These are phyloP conservation scores for Clytia hemisphaerica DNA, from an alignment of 30 jellyfish, hydroid and myxozoan species.

Conservation along the genomic window DNA sequence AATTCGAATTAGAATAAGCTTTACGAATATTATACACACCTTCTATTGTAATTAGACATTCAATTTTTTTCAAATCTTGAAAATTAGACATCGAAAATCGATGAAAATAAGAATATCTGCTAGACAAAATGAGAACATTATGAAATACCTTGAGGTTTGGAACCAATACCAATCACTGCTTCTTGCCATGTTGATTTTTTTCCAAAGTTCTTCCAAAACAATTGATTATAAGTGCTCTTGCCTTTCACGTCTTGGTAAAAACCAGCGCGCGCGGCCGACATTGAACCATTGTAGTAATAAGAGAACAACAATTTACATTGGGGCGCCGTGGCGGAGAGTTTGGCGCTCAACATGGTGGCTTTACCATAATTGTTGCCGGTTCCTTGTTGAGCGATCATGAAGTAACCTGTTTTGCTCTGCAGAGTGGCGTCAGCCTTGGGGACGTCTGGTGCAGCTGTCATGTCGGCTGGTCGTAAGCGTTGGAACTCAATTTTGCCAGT, in stretches of 20 bases:
- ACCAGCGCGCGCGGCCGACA: conserved; percentile 30
- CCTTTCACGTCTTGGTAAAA: conserved; percentile 26
- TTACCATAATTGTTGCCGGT: conserved; percentile 6
- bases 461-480: conserved; percentile 48
- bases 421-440: too few species aligned
- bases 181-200: conserved; percentile 55
- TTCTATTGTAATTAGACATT: too few species aligned
- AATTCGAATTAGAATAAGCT: neutral
- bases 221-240: conserved; percentile 19
- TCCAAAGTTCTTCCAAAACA: conserved; percentile 16
- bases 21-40: neutral
- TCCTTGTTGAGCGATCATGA: conserved; percentile 17
- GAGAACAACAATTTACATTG: conserved; percentile 56
- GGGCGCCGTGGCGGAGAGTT: conserved; percentile 70
- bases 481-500: conserved; percentile 61
- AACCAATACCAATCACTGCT: conserved; percentile 65
- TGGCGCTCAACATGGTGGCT: conserved; percentile 48
- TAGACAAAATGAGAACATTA: neutral
- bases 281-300: conserved; percentile 34
- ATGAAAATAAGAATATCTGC: too few species aligned
- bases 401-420: conserved; percentile 45
- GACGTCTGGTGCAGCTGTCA: conserved; percentile 67
- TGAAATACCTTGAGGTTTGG: conserved; percentile 70
- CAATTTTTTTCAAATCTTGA: too few species aligned
- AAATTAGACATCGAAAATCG: too few species aligned